Evolutionary conservation across 1,140 invertebrate genomes (phyloP), one percentile per base, ranked within the genome.

Genomic region (Hycleus cichorii): DNA sequence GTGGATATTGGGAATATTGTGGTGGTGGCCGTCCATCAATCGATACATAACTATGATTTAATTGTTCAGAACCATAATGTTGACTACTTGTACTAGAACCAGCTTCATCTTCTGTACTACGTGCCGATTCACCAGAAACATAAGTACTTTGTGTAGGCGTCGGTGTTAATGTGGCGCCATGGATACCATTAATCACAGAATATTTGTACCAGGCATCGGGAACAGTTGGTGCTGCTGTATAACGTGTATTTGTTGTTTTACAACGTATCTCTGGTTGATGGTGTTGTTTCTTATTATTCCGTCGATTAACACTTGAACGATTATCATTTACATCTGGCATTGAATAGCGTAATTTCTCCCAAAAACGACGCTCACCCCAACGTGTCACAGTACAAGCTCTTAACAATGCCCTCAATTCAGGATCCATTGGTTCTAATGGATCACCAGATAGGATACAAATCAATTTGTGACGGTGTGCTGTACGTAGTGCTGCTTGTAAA

Each of bases 261-360:
- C 72, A 73, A 43, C 61, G 74, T 69, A 60, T 76, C 65, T 63
- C 80, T 24, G 32, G 32, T 43, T 64, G 57, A 68, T 73, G 46
- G 77, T 77, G 11, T 26, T 64, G 65, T 56, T 71, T 74, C 52
- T 79, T 79, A 8, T 57, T 62, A 11, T 65, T 47, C 38, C 69
- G 32, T 32, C 7, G 32, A 32, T 32, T 32, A 4, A 7, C 59
- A 26, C 60, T 51, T 6, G 64, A 47, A 27, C 62, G 53, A 39
- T 68, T 67, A 52, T 62, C 66, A 8, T 65, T 64, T 3, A 78
- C 78, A 72, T 93, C 89, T 18, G 91, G 91, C 83, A 95, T 86
- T 53, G 88, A 86, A 79, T 89, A 94, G 67, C 87, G 83, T 63
- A 95, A 78, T 75, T 93, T 93, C 67, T 92, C 88, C 90, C 90